A percentile compares a stretch with the other conserved stretches of the same genome.
These are phyloP conservation scores for Parasteatoda tepidariorum DNA, from an alignment of 1,140 invertebrate species.

Conservation along the genomic window DNA sequence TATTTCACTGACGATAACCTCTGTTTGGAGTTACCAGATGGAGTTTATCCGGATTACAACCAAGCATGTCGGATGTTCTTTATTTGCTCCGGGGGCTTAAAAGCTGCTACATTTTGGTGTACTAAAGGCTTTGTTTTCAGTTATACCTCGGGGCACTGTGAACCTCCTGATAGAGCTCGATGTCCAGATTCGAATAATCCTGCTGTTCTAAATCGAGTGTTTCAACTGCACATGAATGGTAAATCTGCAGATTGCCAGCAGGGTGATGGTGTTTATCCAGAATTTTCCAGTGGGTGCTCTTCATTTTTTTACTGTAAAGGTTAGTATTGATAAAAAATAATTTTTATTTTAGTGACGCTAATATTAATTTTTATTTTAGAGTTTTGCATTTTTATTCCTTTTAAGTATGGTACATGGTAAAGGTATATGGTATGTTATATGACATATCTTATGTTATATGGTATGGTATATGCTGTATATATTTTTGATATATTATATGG, in stretches of 20 bases:
- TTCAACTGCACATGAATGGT: neutral
- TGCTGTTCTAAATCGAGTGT: neutral
- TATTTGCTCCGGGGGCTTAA: constrained; percentile 18
- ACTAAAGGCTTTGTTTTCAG: constrained; percentile 52
- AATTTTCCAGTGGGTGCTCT: constrained; percentile 72
- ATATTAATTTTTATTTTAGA: neutral
- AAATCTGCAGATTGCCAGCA: neutral
- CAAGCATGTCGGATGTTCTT: constrained; percentile 54
- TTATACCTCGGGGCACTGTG: constrained; percentile 34
- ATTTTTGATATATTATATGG: too few species aligned
- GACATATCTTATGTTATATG: too few species aligned
- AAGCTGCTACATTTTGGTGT: constrained; percentile 52
- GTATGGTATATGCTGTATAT: too few species aligned
- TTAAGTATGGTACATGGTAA: too few species aligned
- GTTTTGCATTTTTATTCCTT: neutral
- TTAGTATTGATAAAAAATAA: neutral
- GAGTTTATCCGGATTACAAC: constrained; percentile 40
- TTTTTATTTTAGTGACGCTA: neutral
- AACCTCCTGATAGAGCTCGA: constrained; percentile 19
- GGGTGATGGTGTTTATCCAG: constrained; percentile 73
- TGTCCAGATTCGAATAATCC: constrained; percentile 34
- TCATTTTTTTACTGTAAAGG: constrained; percentile 73
- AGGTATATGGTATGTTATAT: too few species aligned
- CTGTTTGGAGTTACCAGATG: constrained; percentile 30
- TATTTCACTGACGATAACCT: neutral